phyloP scores from a whole-genome alignment of 2,888 invertebrate genomes.

The Apodemia mormo region DNA sequence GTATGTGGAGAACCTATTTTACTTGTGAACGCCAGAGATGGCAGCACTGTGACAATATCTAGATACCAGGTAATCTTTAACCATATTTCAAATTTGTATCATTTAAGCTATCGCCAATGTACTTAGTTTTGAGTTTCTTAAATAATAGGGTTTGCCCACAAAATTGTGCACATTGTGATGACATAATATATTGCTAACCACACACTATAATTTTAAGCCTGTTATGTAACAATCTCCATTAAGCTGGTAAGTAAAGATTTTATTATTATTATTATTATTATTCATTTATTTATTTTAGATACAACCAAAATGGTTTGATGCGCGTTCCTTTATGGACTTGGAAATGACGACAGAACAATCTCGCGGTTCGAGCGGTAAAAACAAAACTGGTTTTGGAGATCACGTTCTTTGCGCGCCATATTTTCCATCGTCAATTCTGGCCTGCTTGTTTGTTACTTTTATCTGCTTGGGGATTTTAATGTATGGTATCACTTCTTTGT shows the following conservation, averaged over 20 bases:
- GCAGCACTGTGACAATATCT: conserved; percentile 54
- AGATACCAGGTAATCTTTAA: conserved; percentile 52
- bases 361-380: background rate
- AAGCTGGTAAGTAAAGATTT: no score
- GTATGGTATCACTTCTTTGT: conserved; percentile 45
- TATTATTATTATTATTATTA: no score
- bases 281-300: background rate
- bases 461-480: conserved; percentile 43
- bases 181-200: no score
- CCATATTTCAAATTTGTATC: no score
- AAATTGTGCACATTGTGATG: no score
- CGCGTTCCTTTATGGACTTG: background rate
- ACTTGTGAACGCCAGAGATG: conserved; percentile 53
- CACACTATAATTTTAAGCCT: no score
- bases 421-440: conserved; percentile 47
- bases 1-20: conserved; percentile 56
- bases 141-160: no score
- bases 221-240: no score
- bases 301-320: background rate
- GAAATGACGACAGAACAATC: background rate
- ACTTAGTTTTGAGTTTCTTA: no score
- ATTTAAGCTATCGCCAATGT: no score
- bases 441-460: conserved; percentile 43
- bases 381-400: background rate
- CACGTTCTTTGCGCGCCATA: conserved; percentile 53